Percentiles rank a stretch among this genome's conserved stretches.
Conservation (phyloP, 2,797 vertebrate genomes). For the Spheniscus humboldti region DNA sequence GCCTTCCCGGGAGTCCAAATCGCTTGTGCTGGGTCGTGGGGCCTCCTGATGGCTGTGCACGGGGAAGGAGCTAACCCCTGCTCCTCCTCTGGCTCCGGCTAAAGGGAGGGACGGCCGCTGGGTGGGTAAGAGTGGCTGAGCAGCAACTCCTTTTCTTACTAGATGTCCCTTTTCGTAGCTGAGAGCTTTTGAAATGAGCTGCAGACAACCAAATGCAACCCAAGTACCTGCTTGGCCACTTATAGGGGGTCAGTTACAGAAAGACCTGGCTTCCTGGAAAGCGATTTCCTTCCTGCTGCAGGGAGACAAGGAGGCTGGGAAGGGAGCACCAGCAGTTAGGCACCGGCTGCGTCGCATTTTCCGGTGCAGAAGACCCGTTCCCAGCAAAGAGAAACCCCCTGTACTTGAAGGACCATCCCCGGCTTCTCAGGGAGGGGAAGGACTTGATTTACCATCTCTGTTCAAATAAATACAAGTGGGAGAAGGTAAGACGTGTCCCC, state of each 20-base stretch:
- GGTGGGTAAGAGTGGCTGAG: not conserved
- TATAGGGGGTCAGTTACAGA: not conserved
- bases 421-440: not conserved
- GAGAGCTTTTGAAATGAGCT: not conserved
- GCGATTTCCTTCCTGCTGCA: not conserved
- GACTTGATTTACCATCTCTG: not conserved
- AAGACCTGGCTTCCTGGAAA: not conserved
- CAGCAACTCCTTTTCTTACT: not conserved
- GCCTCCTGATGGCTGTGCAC: not conserved
- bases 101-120: not conserved
- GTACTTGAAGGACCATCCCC: not conserved
- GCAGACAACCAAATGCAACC: not conserved
- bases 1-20: rapidly evolving
- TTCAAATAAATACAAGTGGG: not conserved
- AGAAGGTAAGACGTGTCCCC: not conserved
- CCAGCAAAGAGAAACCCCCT: not conserved
- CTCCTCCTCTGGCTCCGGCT: not conserved
- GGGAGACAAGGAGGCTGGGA: not conserved
- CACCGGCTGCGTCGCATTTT: not conserved
- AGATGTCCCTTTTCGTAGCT: not conserved
- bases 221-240: not conserved
- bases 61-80: not conserved
- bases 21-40: rapidly evolving
- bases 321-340: not conserved
- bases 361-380: rapidly evolving